Evolutionary conservation across 1,140 invertebrate species (phyloP).

Genomic region (Bombus cullumanus): DNA sequence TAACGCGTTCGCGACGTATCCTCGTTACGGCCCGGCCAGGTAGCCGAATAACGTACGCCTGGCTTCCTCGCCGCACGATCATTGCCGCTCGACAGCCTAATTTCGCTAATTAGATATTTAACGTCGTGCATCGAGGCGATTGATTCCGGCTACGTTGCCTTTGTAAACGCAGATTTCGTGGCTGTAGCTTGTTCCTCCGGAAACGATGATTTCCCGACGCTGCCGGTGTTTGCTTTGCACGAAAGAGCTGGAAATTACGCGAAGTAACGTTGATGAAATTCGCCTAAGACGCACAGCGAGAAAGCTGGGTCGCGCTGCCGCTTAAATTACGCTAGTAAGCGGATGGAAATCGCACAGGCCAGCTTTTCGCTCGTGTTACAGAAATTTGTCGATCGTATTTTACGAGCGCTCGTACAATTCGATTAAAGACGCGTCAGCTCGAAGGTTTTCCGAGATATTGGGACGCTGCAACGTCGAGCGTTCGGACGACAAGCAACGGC

Average conservation of each 20-base stretch:
- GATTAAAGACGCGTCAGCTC: background rate
- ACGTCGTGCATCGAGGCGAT: constrained; percentile 46
- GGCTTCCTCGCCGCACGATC: constrained; percentile 4
- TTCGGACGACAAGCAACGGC: background rate
- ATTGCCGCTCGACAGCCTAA: constrained; percentile 27
- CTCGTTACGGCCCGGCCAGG: constrained; percentile 29
- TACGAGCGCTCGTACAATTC: background rate
- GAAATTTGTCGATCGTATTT: background rate
- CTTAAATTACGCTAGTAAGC: background rate
- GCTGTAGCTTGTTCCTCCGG: background rate
- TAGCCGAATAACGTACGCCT: background rate
- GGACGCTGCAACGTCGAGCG: no score
- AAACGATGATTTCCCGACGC: background rate
- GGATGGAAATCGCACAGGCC: background rate
- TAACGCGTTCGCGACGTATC: constrained; percentile 33
- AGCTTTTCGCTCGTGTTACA: background rate
- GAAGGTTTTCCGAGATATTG: background rate
- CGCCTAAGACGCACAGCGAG: background rate
- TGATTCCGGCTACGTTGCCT: constrained; percentile 2
- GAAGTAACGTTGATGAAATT: background rate
- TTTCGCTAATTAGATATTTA: constrained; percentile 65
- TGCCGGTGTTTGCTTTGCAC: background rate
- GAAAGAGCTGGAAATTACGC: background rate
- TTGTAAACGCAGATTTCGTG: background rate
- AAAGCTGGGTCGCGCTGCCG: background rate